phyloP scores from a whole-genome alignment of 2,888 invertebrate species.

The Mesochorus sp. region DNA sequence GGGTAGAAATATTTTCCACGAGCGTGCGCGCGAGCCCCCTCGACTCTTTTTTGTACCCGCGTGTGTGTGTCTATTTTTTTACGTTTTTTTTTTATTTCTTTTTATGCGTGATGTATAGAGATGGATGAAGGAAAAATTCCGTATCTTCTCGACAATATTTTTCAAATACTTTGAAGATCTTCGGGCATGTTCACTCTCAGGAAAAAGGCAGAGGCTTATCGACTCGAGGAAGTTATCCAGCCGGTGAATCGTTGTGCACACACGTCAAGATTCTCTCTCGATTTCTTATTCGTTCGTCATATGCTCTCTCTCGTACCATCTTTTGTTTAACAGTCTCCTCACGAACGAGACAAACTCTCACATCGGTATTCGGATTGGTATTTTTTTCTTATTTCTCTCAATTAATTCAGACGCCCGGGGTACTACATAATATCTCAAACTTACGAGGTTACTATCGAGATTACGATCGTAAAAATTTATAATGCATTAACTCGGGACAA shows the following conservation, averaged over 20 bases:
- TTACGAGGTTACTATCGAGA: constrained; percentile 25
- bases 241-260: constrained; percentile 27
- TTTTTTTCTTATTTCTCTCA: constrained; percentile 38
- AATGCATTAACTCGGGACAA: constrained; percentile 32
- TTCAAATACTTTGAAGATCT: constrained; percentile 20
- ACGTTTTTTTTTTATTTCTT: constrained; percentile 2
- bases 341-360: constrained; percentile 23
- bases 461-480: constrained; percentile 36
- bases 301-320: neutral
- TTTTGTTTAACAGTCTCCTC: constrained; percentile 17
- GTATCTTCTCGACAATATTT: constrained; percentile 32
- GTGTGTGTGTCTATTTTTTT: constrained; percentile 5
- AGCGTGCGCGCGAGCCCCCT: constrained; percentile 25
- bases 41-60: constrained; percentile 39
- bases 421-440: neutral
- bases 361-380: constrained; percentile 48
- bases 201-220: constrained; percentile 47
- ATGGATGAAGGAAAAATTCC: constrained; percentile 2
- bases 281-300: neutral
- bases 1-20: constrained; percentile 59
- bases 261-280: constrained; percentile 29
- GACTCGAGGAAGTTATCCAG: constrained; percentile 42
- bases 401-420: constrained; percentile 40
- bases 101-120: neutral
- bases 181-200: constrained; percentile 15